phyloP scores from a whole-genome alignment of 1,140 invertebrate genomes.

The Monomorium pharaonis region DNA sequence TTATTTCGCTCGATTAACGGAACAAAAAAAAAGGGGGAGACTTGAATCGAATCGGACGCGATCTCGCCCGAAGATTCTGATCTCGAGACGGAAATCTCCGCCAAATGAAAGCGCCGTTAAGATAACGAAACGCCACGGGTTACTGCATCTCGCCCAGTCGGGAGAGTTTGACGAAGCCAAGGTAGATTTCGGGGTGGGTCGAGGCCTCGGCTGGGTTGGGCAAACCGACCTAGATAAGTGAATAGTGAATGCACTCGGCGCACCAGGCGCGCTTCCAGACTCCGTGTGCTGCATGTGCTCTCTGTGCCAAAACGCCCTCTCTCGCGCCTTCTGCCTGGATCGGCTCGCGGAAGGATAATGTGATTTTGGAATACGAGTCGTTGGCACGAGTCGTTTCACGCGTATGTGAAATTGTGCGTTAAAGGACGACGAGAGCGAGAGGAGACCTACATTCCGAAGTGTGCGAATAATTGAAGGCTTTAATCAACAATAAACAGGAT shows the following conservation, averaged over 20 bases:
- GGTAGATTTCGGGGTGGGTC: constrained; percentile 64
- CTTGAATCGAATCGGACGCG: not conserved
- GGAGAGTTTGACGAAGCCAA: constrained; percentile 56
- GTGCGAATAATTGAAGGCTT: not conserved
- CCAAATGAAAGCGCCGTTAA: constrained; percentile 45
- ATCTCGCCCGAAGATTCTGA: constrained; percentile 30
- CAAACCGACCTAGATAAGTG: constrained; percentile 74
- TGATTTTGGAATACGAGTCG: constrained; percentile 58
- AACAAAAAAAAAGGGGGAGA: not conserved
- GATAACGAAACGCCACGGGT: constrained; percentile 27
- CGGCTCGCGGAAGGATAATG: constrained; percentile 42
- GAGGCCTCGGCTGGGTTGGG: constrained; percentile 69
- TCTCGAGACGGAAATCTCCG: constrained; percentile 3
- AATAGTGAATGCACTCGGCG: constrained; percentile 69
- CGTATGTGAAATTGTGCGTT: not conserved
- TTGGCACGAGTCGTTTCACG: not conserved
- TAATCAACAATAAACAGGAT: no score
- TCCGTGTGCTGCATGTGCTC: constrained; percentile 25
- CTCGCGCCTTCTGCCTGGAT: not conserved
- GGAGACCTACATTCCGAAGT: not conserved
- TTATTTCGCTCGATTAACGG: constrained; percentile 18
- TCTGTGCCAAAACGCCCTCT: constrained; percentile 35
- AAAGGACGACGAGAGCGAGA: not conserved
- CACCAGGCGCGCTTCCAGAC: constrained; percentile 40
- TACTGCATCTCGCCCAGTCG: not conserved